Conservation (phyloP, 2,797 vertebrate species). For the Geotrypetes seraphini region DNA sequence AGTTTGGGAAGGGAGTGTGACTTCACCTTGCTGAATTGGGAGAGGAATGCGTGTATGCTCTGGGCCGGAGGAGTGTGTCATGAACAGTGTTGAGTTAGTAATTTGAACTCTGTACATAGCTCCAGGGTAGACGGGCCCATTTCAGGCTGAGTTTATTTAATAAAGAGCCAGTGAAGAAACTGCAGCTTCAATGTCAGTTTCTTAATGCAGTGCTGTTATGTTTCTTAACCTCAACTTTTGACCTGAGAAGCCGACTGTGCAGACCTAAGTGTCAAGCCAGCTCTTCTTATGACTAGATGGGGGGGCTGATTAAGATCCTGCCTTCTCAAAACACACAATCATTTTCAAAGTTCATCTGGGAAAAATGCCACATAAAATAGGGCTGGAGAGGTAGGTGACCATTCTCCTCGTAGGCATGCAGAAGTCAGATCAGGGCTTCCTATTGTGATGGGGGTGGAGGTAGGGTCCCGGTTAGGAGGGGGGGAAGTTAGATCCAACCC, state of each 20-base stretch:
- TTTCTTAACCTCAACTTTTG: conserved; percentile 56
- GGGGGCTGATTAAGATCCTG: conserved; percentile 51
- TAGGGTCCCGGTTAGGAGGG: too few relatives aligned
- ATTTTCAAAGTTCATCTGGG: neutral
- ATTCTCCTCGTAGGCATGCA: too few relatives aligned
- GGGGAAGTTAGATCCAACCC: too few relatives aligned
- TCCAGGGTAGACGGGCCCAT: conserved; percentile 33
- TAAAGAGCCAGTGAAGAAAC: conserved; percentile 48
- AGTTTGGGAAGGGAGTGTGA: neutral
- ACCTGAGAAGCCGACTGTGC: conserved; percentile 39
- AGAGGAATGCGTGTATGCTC: conserved; percentile 34
- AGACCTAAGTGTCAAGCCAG: conserved; percentile 40
- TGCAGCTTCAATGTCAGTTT: conserved; percentile 53
- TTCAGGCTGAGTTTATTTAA: conserved; percentile 53
- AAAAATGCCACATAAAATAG: conserved; percentile 29
- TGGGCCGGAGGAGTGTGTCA: conserved; percentile 22
- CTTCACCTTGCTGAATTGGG: conserved; percentile 42
- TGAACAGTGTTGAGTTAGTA: conserved; percentile 38
- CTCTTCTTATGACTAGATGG: conserved; percentile 57
- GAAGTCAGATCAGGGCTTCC: too few relatives aligned
- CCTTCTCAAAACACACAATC: neutral
- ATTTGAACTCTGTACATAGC: conserved; percentile 34
- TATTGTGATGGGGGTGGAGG: too few relatives aligned
- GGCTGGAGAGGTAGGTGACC: conserved; percentile 25
- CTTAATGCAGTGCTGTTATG: conserved; percentile 50